Evolutionary conservation across 1,140 invertebrate genomes (phyloP).

Genomic region (Drosophila pectinifera): DNA sequence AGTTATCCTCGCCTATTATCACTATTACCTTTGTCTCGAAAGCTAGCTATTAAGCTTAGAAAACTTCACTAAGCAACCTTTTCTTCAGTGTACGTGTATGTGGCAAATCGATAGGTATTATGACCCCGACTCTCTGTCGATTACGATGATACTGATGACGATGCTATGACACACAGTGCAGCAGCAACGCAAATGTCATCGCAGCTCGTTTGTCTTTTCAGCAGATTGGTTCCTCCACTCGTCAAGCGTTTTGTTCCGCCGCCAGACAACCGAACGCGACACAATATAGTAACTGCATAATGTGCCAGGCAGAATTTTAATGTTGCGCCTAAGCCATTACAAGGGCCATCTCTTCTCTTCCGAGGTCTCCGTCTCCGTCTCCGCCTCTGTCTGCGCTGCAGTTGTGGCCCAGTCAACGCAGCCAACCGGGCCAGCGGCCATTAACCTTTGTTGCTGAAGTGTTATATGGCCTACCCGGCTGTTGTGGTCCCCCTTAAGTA

Average conservation of each 20-base stretch:
- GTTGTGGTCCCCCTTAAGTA: constrained; percentile 16
- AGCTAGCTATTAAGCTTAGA: no score
- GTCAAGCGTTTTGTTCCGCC: constrained; percentile 43
- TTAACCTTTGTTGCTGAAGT: constrained; percentile 36
- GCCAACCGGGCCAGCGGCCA: constrained; percentile 50
- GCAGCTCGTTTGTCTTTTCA: constrained; percentile 52
- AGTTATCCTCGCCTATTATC: no score
- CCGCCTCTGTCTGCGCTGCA: constrained; percentile 22
- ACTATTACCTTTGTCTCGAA: no score
- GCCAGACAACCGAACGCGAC: constrained; percentile 27
- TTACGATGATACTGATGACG: constrained; percentile 22
- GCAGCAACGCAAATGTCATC: constrained; percentile 39
- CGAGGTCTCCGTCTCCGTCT: constrained; percentile 7
- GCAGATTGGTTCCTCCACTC: constrained; percentile 41
- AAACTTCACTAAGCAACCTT: background rate
- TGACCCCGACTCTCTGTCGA: constrained; percentile 15
- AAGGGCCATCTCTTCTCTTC: constrained; percentile 45
- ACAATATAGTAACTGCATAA: constrained; percentile 53
- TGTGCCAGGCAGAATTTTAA: constrained; percentile 49
- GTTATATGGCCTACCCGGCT: constrained; percentile 11
- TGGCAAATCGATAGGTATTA: constrained; percentile 4
- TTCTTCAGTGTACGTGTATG: background rate
- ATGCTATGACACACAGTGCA: constrained; percentile 4
- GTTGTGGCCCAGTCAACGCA: constrained; percentile 29
- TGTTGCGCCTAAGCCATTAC: constrained; percentile 53